phyloP scores from a whole-genome alignment of 2,888 invertebrate genomes.

The Empis stercorea region DNA sequence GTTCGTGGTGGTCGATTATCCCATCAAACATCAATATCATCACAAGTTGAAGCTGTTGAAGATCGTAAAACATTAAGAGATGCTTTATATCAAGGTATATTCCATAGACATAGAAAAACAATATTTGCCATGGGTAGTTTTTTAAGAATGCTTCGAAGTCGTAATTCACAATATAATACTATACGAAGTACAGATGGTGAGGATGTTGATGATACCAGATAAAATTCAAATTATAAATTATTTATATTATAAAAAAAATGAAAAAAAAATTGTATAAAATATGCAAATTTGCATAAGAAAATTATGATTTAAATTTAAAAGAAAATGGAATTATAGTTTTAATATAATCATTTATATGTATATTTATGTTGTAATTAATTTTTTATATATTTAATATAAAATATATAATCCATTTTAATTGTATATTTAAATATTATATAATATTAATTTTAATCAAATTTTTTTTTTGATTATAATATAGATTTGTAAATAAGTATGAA shows the following conservation, averaged over 20 bases:
- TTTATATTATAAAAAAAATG: not conserved
- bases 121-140: slow-evolving; percentile 66
- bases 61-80: slow-evolving; percentile 58
- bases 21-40: slow-evolving; percentile 47
- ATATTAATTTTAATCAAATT: too few species aligned
- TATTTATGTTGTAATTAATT: too few species aligned
- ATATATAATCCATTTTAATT: too few species aligned
- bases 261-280: too few species aligned
- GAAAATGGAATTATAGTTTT: too few species aligned
- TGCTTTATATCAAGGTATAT: slow-evolving; percentile 63
- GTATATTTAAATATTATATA: too few species aligned
- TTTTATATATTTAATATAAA: too few species aligned
- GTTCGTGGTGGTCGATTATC: slow-evolving; percentile 38
- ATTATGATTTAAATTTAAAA: too few species aligned
- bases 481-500: too few species aligned
- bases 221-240: slow-evolving; percentile 16
- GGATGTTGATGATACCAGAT: slow-evolving; percentile 36
- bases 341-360: too few species aligned
- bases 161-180: slow-evolving; percentile 63
- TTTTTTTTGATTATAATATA: too few species aligned
- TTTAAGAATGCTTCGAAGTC: slow-evolving; percentile 57
- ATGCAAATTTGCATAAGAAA: too few species aligned
- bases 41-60: slow-evolving; percentile 48
- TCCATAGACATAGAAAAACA: slow-evolving; percentile 60
- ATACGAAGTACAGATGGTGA: slow-evolving; percentile 44